Evolutionary conservation across 2,888 invertebrate genomes (phyloP).

Genomic region (Notocelia uddmanniana): DNA sequence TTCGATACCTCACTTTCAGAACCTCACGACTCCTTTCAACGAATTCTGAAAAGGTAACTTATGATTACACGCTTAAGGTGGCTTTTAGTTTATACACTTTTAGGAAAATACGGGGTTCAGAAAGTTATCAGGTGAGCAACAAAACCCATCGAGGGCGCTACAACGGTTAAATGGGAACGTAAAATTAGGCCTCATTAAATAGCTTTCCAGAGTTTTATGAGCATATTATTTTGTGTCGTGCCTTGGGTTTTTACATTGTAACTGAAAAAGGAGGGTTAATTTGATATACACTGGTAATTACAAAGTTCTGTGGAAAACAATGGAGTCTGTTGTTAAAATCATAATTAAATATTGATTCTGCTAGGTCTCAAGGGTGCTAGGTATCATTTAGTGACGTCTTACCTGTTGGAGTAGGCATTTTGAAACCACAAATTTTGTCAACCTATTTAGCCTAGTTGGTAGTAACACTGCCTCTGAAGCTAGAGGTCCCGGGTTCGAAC

Average conservation of each 20-base stretch:
- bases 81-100: neutral
- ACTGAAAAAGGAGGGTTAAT: neutral
- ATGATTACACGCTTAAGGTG: neutral
- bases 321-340: no score
- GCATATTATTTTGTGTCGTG: slow-evolving; percentile 15
- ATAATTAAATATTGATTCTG: no score
- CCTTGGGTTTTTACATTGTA: slow-evolving; percentile 7
- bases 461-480: no score
- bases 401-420: no score
- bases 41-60: neutral
- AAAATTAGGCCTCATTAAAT: slow-evolving; percentile 38
- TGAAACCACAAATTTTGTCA: no score
- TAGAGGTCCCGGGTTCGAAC: no score
- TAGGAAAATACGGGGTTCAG: neutral
- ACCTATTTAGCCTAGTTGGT: no score
- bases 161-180: slow-evolving; percentile 29
- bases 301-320: no score
- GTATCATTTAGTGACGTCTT: no score
- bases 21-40: neutral
- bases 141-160: slow-evolving; percentile 18
- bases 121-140: neutral
- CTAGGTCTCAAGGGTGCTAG: no score
- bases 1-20: neutral
- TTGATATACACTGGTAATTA: no score
- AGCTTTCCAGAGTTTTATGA: slow-evolving; percentile 24